Base-by-base conservation (phyloP, 2,797 vertebrate species). In the Molothrus aeneus region DNA sequence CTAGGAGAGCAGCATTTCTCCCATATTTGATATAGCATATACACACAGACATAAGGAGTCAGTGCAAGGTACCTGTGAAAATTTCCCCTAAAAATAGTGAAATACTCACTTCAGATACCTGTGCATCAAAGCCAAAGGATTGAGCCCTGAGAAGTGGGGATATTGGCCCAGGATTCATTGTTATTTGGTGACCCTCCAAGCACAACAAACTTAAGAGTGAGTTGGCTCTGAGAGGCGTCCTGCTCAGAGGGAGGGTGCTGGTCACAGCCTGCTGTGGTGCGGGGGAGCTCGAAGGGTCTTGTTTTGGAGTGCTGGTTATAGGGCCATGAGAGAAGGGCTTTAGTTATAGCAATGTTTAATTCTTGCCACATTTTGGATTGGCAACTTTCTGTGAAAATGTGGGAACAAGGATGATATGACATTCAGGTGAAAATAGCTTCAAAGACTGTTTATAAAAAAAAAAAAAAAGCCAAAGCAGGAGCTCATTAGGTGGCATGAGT, bases 241-340 rank as follows among this genome's bases (percentile, higher is more conserved):
- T 6, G 4, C 57, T 36, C 24, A 59, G 57, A 59, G 24, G 16
- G 34, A 59, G 34, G 11, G 16, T 38, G 34, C 25, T 60, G 57
- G 34, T 38, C 34, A 26, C 24, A 26, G 34, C 36, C 57, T 60
- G 57, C 34, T 28, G 34, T 28, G 34, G 17, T 19, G 25, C 11
- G 48, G 25, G 34, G 56, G 43, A 42, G 13, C 31, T 57, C 25
- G 5, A 17, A 29, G 25, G 19, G 16, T 20, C 20, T 42, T 29
- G 9, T 14, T 65, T 74, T 42, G 20, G 17, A 36, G 11, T 5
- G 7, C 17, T n/a, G 8, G 8, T 28, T 13, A 28, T 7, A 28
- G 38, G 22, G 28, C 22, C 5, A 1, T 0, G 3, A 28, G 26
- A 43, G 22, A 24, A 3, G 19, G 32, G 22, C 38, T 60, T 45